Evolutionary conservation across 2,797 vertebrate genomes (phyloP), one percentile per base, ranked within the genome.

Genomic region (Urophycis tenuis): DNA sequence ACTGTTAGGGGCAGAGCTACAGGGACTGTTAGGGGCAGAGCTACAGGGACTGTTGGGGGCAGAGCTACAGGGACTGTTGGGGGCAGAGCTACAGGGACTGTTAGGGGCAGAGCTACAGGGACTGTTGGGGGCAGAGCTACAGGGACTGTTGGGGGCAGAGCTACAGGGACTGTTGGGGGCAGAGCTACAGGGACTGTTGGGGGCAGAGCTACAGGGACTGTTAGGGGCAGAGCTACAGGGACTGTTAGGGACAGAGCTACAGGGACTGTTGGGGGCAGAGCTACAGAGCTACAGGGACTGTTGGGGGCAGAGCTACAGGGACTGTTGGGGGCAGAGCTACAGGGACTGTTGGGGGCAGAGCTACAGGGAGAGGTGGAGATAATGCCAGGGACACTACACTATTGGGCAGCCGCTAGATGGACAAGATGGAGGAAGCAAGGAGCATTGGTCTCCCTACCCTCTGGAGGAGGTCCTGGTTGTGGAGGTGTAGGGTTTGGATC

Each of bases 381-480:
- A 53, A n/a, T n/a, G n/a, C n/a, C 45, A 53, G 19, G 45, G 45
- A 53, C n/a, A 11, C 39, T 41, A 49, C 41, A 3, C 17, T 11
- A n/a, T 60, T 60, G 17, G 7, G 53, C 22, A 0, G 8, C 22
- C 2, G 53, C 53, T 60, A 60, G 3, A 60, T 19, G n/a, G 22
- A n/a, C 17, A 9, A 36, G 5, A 36, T 36, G 41, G 15, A 5
- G 17, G 49, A n/a, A 53, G 49, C 49, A 8, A 53, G 49, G 19
- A n/a, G 19, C 12, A 53, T 4, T 22, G 9, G 14, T 30, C 12
- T 29, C 36, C 7, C n/a, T 64, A 94, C 93, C 89, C 89, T 85
- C 2, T 86, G 78, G 3, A 81, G 82, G 33, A 92, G 87, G 64
- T 92, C 85, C 80, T 92, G 89, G 79, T 89, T 91, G 75, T 92